phyloP scores from a whole-genome alignment of 2,888 invertebrate genomes.

The Desoria tigrina region DNA sequence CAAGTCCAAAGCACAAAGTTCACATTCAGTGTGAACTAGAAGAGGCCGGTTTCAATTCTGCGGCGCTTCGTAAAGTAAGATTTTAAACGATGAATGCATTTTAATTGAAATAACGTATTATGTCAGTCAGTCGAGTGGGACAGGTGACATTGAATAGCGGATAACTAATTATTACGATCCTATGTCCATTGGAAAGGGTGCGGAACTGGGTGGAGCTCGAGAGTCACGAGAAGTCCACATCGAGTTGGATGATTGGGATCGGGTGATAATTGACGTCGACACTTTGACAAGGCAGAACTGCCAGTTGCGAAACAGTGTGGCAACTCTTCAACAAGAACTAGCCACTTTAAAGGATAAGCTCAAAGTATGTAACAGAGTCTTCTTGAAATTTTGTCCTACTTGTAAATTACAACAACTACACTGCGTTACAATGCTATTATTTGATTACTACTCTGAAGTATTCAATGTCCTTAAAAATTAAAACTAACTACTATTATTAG shows the following conservation, averaged over 20 bases:
- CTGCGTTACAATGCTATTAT: neutral
- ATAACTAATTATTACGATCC: slow-evolving; percentile 4
- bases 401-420: neutral
- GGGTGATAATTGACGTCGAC: slow-evolving; percentile 50
- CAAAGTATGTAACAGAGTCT: slow-evolving; percentile 36
- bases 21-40: slow-evolving; percentile 83
- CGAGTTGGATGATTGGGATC: slow-evolving; percentile 52
- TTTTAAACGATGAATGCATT: neutral
- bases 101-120: too few species aligned
- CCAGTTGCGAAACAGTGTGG: slow-evolving; percentile 51
- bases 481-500: neutral
- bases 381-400: neutral
- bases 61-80: slow-evolving; percentile 59
- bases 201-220: slow-evolving; percentile 51
- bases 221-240: slow-evolving; percentile 50
- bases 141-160: neutral
- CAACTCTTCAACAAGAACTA: slow-evolving; percentile 53
- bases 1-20: slow-evolving; percentile 72
- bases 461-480: neutral
- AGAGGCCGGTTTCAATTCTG: slow-evolving; percentile 74
- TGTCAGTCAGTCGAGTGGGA: too few species aligned
- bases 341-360: slow-evolving; percentile 52
- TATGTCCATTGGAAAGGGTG: slow-evolving; percentile 35
- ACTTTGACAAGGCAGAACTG: slow-evolving; percentile 52
- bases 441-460: neutral